A percentile compares a stretch with the other conserved stretches of the same genome.
Evolutionary conservation across 2,888 invertebrate genomes (phyloP).

Genomic region (Leptinotarsa rubiginosa): DNA sequence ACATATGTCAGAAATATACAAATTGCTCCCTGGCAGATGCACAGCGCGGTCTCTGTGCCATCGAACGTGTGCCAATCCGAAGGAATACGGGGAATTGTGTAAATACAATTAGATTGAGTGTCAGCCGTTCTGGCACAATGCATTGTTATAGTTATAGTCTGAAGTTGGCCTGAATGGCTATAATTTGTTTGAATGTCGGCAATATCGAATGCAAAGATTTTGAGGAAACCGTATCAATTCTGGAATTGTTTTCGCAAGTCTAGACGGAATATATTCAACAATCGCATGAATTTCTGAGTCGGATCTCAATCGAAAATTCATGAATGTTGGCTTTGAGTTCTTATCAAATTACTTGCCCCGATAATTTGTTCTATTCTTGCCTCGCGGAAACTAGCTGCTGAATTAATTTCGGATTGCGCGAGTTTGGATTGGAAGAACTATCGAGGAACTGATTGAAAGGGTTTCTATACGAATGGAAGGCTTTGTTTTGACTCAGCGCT

Average conservation of each 20-base stretch:
- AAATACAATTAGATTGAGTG: conserved; percentile 63
- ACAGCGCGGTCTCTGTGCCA: conserved; percentile 27
- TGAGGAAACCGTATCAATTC: conserved; percentile 27
- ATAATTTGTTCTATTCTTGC: background rate
- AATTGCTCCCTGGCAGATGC: conserved; percentile 27
- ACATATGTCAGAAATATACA: conserved; percentile 59
- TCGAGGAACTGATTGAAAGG: background rate
- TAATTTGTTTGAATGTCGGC: conserved; percentile 50
- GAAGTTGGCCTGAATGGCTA: conserved; percentile 55
- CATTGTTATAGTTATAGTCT: conserved; percentile 61
- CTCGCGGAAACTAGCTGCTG: background rate
- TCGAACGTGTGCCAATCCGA: conserved; percentile 43
- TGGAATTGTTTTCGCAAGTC: conserved; percentile 25
- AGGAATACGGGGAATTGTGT: conserved; percentile 52
- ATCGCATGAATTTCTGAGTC: background rate
- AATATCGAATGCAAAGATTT: conserved; percentile 33
- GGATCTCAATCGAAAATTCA: conserved; percentile 3
- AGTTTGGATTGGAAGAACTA: background rate
- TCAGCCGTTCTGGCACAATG: conserved; percentile 55
- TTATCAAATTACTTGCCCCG: background rate
- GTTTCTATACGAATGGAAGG: background rate
- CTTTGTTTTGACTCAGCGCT: background rate
- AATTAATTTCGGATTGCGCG: background rate
- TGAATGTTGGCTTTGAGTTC: conserved; percentile 6
- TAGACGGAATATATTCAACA: conserved; percentile 25